Evolutionary conservation across 2,888 invertebrate genomes (phyloP), one percentile per base, ranked within the genome.

Genomic region (Hydraecia micacea): DNA sequence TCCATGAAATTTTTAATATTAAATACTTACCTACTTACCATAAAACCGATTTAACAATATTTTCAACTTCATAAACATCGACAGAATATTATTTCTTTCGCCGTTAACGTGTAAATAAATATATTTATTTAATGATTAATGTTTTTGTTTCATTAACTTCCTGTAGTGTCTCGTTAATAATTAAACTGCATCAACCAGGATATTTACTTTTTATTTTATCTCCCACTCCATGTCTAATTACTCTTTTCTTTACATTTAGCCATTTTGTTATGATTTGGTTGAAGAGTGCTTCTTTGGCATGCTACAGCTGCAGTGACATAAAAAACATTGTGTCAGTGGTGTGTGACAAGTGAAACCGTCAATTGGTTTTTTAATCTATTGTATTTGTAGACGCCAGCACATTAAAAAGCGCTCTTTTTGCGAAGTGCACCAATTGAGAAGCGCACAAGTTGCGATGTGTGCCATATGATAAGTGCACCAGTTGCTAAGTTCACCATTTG

Each of bases 51-150:
- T 91, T 90, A 91, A 88, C 84, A 91, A 89, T 91, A 90, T 91
- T 92, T 93, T 86, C 85, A 91, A 91, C 86, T 93, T 94, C 93
- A 90, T 92, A 90, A 93, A 95, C 95, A 96, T 95, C 95, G 95
- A 96, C 95, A 92, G 92, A 94, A 90, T 93, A 92, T 91, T 91
- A 91, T 93, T 95, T 95, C 91, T 94, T 95, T 95, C 91, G 93
- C 92, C 93, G 95, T 96, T 96, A 94, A 91, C 91, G 72, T 97
- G 96, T 97, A 97, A 96, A 97, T 97, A 97, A 96, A 96, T 96
- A 97, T 96, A 96, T 97, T 96, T 97, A 97, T 97, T 96, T 96
- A 96, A 96, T 93, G 94, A 96, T 95, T 95, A 94, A 79, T 80
- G 71, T 73, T 75, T 87, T 88, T 91, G 92, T 96, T 95, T 96